Conservation (phyloP, 2,797 vertebrate genomes). For the Buceros bicornis region DNA sequence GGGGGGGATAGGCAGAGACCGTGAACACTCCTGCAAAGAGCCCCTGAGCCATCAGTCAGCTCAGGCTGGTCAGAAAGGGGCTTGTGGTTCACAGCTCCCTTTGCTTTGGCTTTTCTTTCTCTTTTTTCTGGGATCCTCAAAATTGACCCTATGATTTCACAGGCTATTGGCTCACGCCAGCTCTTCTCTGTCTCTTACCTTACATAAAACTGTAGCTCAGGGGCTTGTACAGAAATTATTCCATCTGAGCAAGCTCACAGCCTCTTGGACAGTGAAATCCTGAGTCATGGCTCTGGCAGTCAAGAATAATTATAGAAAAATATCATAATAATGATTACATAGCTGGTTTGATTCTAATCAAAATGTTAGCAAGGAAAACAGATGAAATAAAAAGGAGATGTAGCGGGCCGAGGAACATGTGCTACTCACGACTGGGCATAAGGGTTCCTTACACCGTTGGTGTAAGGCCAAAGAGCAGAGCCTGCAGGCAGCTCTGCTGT, state of each 20-base stretch:
- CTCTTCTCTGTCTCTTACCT: neutral
- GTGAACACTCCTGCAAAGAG: neutral
- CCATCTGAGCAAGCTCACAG: neutral
- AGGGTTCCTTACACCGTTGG: neutral
- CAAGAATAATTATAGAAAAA: neutral
- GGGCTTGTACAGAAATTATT: neutral
- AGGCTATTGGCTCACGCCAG: fast-evolving
- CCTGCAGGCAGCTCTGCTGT: neutral
- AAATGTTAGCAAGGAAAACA: neutral
- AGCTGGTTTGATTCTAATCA: neutral
- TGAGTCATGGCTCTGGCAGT: neutral
- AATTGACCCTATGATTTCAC: no score
- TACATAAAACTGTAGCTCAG: neutral
- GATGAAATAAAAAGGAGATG: neutral
- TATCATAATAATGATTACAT: neutral
- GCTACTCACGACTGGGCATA: neutral
- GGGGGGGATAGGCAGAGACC: neutral
- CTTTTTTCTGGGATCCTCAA: neutral
- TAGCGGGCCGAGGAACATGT: neutral
- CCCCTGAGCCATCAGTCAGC: neutral
- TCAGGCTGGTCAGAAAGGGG: neutral
- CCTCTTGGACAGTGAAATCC: neutral
- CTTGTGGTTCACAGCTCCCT: fast-evolving
- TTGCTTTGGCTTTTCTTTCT: neutral
- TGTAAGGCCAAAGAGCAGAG: neutral